These are phyloP conservation scores for Ferdinandea cuprea DNA, from an alignment of 2,888 invertebrate genomes.

Conservation along the genomic window DNA sequence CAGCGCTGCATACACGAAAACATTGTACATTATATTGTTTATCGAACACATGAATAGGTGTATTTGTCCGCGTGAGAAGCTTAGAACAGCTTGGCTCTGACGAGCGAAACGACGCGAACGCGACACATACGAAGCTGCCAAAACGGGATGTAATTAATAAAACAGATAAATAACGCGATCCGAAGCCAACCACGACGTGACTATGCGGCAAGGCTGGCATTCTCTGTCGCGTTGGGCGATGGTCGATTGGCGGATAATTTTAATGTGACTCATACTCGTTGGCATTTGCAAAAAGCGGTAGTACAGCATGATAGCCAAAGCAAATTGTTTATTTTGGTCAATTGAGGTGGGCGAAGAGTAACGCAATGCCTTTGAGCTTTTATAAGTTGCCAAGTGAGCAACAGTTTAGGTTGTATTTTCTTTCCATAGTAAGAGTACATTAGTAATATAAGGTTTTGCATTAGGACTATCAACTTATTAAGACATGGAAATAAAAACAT, in stretches of 20 bases:
- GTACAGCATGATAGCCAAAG: conserved; percentile 30
- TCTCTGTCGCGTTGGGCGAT: conserved; percentile 67
- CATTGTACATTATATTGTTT: conserved; percentile 57
- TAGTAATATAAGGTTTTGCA: too few relatives aligned
- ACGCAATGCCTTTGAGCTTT: conserved; percentile 4
- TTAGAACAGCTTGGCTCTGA: conserved; percentile 55
- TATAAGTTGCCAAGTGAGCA: background rate
- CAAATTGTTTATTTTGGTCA: conserved; percentile 27
- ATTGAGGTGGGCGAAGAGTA: conserved; percentile 32
- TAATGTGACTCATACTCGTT: conserved; percentile 65
- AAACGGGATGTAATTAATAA: conserved; percentile 74
- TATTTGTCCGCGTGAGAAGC: conserved; percentile 15
- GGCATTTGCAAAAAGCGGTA: conserved; percentile 60
- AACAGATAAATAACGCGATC: conserved; percentile 70
- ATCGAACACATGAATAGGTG: conserved; percentile 6
- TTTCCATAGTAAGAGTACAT: too few relatives aligned
- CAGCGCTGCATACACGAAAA: conserved; percentile 43
- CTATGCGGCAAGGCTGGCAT: conserved; percentile 59
- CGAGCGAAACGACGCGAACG: conserved; percentile 34
- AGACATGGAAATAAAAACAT: too few relatives aligned
- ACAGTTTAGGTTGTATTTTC: background rate
- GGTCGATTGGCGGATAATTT: conserved; percentile 62
- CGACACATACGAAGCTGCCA: conserved; percentile 65
- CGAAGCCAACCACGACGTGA: conserved; percentile 55
- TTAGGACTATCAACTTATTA: too few relatives aligned